Evolutionary conservation across 2,113 vertebrate genomes (phyloP).

Genomic region (Tricholaema leucomelas): DNA sequence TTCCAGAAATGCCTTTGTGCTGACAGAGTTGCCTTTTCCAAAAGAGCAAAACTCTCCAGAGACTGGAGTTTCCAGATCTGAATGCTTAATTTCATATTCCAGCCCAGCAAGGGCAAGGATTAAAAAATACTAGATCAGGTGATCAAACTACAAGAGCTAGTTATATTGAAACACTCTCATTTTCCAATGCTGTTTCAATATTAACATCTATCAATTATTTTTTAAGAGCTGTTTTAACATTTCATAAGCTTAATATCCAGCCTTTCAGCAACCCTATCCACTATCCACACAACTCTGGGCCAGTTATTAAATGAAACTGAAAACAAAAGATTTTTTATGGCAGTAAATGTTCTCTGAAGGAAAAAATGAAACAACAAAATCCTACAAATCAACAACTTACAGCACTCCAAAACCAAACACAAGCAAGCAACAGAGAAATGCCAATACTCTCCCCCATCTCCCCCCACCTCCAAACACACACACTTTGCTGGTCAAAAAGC

Average conservation of each 20-base stretch:
- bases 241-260: background rate
- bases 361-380: background rate
- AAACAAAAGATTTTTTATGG: background rate
- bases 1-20: constrained; percentile 65
- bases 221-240: constrained; percentile 21
- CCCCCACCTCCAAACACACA: rapidly evolving
- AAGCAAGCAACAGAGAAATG: background rate
- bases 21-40: constrained; percentile 66
- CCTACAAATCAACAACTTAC: background rate
- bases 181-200: constrained; percentile 21
- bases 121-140: constrained; percentile 48
- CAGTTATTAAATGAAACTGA: background rate
- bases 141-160: background rate
- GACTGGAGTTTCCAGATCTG: constrained; percentile 64
- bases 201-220: constrained; percentile 41
- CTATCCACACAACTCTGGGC: background rate
- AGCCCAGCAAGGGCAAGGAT: constrained; percentile 56
- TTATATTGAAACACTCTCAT: background rate
- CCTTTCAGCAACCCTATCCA: background rate
- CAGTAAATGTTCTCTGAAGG: background rate
- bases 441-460: background rate
- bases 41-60: constrained; percentile 55
- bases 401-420: background rate
- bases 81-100: constrained; percentile 72
- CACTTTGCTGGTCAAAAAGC: background rate